These are phyloP conservation scores for Meiosimyza platycephala DNA, from an alignment of 2,888 invertebrate species.

Conservation along the genomic window DNA sequence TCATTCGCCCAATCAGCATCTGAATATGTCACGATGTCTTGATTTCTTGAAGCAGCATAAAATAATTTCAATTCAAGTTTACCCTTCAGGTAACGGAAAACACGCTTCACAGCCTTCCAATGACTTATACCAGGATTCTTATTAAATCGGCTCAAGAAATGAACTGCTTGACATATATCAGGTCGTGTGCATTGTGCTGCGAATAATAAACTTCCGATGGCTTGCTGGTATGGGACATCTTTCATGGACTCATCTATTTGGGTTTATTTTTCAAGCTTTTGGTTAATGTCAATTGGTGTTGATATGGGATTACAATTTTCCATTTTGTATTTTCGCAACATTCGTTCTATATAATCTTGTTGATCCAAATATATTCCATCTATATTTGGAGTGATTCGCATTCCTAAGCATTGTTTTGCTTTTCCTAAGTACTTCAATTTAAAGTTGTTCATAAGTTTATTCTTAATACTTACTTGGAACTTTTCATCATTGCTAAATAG, in stretches of 20 bases:
- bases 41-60: conserved; percentile 14
- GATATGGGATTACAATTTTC: conserved; percentile 35
- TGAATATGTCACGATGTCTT: conserved; percentile 27
- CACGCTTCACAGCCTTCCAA: conserved; percentile 39
- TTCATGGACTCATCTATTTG: conserved; percentile 17
- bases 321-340: conserved; percentile 30
- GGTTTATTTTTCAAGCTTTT: conserved; percentile 34
- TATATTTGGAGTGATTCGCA: conserved; percentile 32
- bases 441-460: conserved; percentile 24
- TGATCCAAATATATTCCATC: conserved; percentile 34
- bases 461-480: conserved; percentile 10
- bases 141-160: conserved; percentile 39
- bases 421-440: conserved; percentile 41
- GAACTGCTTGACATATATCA: conserved; percentile 39
- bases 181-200: conserved; percentile 40
- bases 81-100: conserved; percentile 36
- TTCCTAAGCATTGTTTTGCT: conserved; percentile 32
- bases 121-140: conserved; percentile 35
- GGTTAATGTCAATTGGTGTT: conserved; percentile 38
- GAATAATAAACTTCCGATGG: conserved; percentile 39
- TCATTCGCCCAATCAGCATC: conserved; percentile 36
- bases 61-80: conserved; percentile 13
- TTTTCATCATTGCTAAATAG: conserved; percentile 32
- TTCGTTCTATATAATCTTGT: conserved; percentile 28
- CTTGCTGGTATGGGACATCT: conserved; percentile 36